These are phyloP conservation scores for Sarcophaga bullata DNA, from an alignment of 1,140 invertebrate species.

Conservation along the genomic window DNA sequence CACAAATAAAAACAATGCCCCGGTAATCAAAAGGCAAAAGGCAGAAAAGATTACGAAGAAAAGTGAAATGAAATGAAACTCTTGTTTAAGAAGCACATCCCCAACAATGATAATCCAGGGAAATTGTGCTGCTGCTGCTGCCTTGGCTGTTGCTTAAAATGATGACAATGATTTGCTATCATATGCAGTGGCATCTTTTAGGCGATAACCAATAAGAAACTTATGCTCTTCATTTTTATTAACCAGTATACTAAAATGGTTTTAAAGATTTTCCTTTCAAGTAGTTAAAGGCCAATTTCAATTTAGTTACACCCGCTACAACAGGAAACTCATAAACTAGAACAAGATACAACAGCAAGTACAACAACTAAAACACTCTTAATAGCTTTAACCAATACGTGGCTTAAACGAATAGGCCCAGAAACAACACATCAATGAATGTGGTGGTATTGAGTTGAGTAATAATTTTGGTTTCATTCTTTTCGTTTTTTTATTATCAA, in stretches of 20 bases:
- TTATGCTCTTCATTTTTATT: background rate
- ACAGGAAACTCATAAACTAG: slow-evolving; percentile 3
- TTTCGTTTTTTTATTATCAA: background rate
- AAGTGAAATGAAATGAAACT: background rate
- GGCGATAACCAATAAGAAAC: background rate
- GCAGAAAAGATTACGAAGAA: background rate
- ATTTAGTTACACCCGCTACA: slow-evolving; percentile 1
- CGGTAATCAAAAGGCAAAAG: background rate
- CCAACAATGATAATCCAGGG: background rate
- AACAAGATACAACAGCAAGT: background rate
- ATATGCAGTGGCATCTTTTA: background rate
- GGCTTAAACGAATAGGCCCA: background rate
- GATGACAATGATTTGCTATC: background rate
- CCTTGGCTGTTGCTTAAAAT: no score
- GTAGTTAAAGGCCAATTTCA: background rate
- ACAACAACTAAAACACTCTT: background rate
- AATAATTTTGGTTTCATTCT: background rate
- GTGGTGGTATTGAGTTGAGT: background rate
- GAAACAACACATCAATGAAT: background rate
- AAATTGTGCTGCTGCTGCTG: no score
- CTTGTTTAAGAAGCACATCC: background rate
- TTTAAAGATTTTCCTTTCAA: background rate
- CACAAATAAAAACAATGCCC: background rate
- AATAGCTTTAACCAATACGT: background rate
- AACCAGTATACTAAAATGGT: background rate